Evolutionary conservation across 2,797 vertebrate species (phyloP), one percentile per base, ranked within the genome.

Genomic region (Argyrosomus regius): DNA sequence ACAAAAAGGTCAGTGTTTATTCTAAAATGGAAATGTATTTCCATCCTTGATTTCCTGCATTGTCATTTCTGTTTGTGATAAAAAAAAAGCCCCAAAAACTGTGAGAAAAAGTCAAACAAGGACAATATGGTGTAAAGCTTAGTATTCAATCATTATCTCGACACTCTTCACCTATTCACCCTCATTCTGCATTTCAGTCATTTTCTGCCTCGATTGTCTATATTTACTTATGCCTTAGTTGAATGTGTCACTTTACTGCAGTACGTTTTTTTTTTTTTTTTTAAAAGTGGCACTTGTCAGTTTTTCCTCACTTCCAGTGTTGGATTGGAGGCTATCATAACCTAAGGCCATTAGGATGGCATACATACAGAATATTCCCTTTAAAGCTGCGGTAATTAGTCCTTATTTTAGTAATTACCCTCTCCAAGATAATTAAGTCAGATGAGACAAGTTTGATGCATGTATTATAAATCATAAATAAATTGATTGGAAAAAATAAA

Each of bases 401-500:
- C 65, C 24, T 43, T 45, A 59, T 57, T 74, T 68, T 14, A 60
- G 16, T 71, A 45, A 81, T 81, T 70, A 69, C 22, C 31, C 77
- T 75, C 56, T 65, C 18, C 1, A 31, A 52, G 28, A 80, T 24
- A 2, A 70, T 60, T 72, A 53, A 58, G 26, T 31, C 26, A 58
- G 26, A 65, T 26, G 14, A 74, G 22, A 66, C 53, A 49, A 31
- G 49, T 68, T 49, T 59, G 31, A 73, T n/a, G 52, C 73, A 46
- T 60, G 17, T 26, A 79, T 9, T 39, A 70, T 48, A 72, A 45
- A 53, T 24, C 16, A 76, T 45, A 45, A 46, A 79, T 63, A 56
- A 39, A 39, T 9, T 9, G 35, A 39, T 39, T 39, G 35, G 35
- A 54, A 65, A 52, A 72, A 48, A 57, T 7, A 70, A 58, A 46